Evolutionary conservation across 1,140 invertebrate genomes (phyloP), one percentile per base, ranked within the genome.

Genomic region (honey bee (Apis mellifera)): DNA sequence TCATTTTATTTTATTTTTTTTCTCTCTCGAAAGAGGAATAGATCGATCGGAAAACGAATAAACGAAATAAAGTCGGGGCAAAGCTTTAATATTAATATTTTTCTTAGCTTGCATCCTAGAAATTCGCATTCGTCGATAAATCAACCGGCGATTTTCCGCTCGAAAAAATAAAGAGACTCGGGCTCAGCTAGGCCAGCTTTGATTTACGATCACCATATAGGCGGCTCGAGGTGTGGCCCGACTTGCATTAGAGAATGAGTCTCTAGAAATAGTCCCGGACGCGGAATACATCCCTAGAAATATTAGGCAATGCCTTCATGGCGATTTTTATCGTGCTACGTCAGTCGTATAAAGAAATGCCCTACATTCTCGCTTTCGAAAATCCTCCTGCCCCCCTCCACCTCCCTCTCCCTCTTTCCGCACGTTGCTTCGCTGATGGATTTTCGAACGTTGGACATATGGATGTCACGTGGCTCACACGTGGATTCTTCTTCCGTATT

Each of bases 261-360:
- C 85, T 66, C 65, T 42, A 42, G 81, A 90, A 90, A 89, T 89
- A 89, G 83, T 84, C 59, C 50, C 73, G 73, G 68, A 81, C 62
- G 72, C 72, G 74, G 74, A 83, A 80, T 87, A 87, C 65, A 65
- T 81, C 75, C 83, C 84, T 82, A 70, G 82, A 71, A 85, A 86
- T 85, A 80, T 88, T 83, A 81, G 65, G 83, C 84, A 84, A 86
- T 85, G 42, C 65, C 71, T 76, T 62, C 83, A 72, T 70, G 68
- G n/a, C 82, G 66, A 82, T 78, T 71, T 86, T 86, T 84, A 80
- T 84, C 70, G 80, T 8, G 42, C 69, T 54, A 78, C 78, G 74
- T 84, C 78, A 81, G 62, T 59, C 2, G 26, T 72, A 21, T 9
- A 75, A 82, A 78, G 64, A 78, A 85, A 80, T 81, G 82, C 60